phyloP scores from a whole-genome alignment of 2,113 vertebrate genomes.

The Syrrhaptes paradoxus region DNA sequence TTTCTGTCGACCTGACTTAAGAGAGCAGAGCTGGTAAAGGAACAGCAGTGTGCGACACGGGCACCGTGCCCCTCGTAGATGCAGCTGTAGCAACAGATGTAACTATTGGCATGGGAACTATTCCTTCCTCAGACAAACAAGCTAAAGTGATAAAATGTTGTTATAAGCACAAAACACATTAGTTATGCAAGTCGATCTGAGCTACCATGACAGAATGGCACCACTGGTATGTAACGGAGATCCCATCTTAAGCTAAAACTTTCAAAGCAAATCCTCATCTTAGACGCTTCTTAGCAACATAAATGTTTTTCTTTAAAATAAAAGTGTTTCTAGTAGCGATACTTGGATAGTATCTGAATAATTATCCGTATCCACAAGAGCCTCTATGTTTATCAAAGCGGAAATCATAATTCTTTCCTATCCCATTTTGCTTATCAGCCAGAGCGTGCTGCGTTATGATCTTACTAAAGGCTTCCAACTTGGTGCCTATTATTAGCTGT shows the following conservation, averaged over 20 bases:
- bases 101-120: slow-evolving; percentile 21
- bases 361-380: not conserved
- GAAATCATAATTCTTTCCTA: not conserved
- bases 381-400: not conserved
- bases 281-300: slow-evolving; percentile 4
- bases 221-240: not conserved
- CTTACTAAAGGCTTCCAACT: not conserved
- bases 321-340: not conserved
- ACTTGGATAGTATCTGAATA: not conserved
- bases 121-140: slow-evolving; percentile 52
- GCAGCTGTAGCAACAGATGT: slow-evolving; percentile 63
- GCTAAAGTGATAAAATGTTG: slow-evolving; percentile 35
- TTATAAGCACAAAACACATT: slow-evolving; percentile 13
- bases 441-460: not conserved
- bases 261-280: not conserved
- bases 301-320: not conserved
- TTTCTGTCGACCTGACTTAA: not conserved
- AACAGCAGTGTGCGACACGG: not conserved
- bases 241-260: not conserved
- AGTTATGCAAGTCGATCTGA: not conserved
- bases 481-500: not conserved
- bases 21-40: not conserved
- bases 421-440: not conserved
- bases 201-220: not conserved
- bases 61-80: not conserved